These are phyloP conservation scores for Austrolebias charrua DNA, from an alignment of 2,797 vertebrate genomes.

Conservation along the genomic window DNA sequence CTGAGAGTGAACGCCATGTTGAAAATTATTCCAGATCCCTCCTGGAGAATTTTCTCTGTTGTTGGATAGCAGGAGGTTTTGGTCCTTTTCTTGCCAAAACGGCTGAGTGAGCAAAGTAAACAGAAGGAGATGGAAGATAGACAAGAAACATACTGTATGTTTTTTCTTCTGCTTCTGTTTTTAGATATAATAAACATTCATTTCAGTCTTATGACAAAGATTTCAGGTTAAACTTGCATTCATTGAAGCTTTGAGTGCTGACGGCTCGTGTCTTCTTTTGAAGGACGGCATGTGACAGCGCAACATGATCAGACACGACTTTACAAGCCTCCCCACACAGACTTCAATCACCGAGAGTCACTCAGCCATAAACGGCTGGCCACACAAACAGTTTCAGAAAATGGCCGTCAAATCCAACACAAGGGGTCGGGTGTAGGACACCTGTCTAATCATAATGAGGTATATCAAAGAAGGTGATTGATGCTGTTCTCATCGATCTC, in stretches of 20 bases:
- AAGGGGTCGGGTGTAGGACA: constrained; percentile 44
- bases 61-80: constrained; percentile 12
- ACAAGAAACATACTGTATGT: neutral
- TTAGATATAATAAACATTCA: neutral
- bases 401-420: constrained; percentile 42
- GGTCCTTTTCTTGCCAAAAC: constrained; percentile 45
- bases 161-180: neutral
- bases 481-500: constrained; percentile 13
- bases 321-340: constrained; percentile 65
- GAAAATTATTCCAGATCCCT: constrained; percentile 26
- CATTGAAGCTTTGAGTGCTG: constrained; percentile 4
- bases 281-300: constrained; percentile 59
- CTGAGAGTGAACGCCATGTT: constrained; percentile 26
- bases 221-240: neutral
- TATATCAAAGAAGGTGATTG: neutral
- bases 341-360: constrained; percentile 60
- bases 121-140: constrained; percentile 24
- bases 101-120: constrained; percentile 29
- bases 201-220: neutral
- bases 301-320: constrained; percentile 59
- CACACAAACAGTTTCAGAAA: constrained; percentile 52
- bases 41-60: constrained; percentile 7
- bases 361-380: constrained; percentile 55
- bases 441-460: constrained; percentile 14
- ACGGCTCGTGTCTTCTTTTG: constrained; percentile 23